Percentiles rank a stretch among this genome's conserved stretches.
These are phyloP conservation scores for Phocides pigmalion DNA, from an alignment of 1,140 invertebrate species.

Conservation along the genomic window DNA sequence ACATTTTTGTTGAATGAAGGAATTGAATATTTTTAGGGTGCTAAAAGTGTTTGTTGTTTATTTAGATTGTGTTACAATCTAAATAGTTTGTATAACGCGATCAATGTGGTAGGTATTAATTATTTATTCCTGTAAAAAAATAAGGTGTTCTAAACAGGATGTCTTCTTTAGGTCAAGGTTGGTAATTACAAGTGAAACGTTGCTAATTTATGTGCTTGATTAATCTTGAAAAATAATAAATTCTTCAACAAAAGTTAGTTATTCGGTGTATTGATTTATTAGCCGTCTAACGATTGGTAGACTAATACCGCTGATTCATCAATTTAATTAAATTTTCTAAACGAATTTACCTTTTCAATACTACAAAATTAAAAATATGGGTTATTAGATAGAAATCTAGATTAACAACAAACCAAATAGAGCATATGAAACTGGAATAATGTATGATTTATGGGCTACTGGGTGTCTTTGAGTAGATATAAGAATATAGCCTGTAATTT, in stretches of 20 bases:
- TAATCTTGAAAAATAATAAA: too few species aligned
- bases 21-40: background rate
- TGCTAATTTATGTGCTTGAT: background rate
- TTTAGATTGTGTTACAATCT: background rate
- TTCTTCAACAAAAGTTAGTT: background rate
- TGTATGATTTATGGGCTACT: too few species aligned
- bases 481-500: too few species aligned
- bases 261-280: constrained; percentile 2
- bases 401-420: too few species aligned
- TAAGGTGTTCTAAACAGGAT: background rate
- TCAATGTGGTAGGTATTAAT: background rate
- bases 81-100: background rate
- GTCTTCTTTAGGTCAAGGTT: background rate
- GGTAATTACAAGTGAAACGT: background rate
- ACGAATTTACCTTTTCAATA: too few species aligned
- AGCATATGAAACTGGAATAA: too few species aligned
- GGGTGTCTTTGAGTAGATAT: too few species aligned
- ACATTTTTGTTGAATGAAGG: constrained; percentile 3
- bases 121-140: background rate
- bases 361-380: too few species aligned
- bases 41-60: background rate
- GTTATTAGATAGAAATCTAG: too few species aligned
- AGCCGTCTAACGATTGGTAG: background rate
- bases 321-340: too few species aligned
- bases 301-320: too few species aligned